phyloP scores from a whole-genome alignment of 2,888 invertebrate species.

The Luffia ferchaultella region DNA sequence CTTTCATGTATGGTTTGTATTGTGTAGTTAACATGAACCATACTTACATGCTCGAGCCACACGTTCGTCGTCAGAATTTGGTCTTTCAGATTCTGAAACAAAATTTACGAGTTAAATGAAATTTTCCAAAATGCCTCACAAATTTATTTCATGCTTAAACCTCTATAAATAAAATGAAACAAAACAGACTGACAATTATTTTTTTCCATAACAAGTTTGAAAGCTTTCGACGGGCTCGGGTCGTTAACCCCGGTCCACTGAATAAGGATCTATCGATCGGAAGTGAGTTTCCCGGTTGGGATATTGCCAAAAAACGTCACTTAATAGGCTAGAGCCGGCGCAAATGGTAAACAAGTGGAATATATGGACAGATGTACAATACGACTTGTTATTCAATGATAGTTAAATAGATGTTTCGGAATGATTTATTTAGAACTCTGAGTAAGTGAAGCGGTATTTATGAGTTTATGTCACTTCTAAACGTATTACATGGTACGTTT shows the following conservation, averaged over 20 bases:
- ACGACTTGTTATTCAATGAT: background rate
- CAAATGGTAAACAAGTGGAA: background rate
- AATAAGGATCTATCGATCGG: background rate
- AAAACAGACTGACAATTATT: too few species aligned
- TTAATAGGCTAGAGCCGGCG: background rate
- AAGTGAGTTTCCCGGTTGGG: background rate
- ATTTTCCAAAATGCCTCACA: too few species aligned
- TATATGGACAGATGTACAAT: background rate
- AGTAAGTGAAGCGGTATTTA: too few species aligned
- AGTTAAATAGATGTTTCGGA: background rate
- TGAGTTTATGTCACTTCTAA: too few species aligned
- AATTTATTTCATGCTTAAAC: too few species aligned
- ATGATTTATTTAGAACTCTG: too few species aligned
- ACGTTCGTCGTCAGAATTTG: slow-evolving; percentile 95
- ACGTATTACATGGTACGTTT: too few species aligned
- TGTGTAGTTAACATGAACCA: too few species aligned
- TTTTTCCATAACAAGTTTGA: too few species aligned
- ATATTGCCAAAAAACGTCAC: background rate
- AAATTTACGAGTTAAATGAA: slow-evolving; percentile 16
- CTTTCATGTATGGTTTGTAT: too few species aligned
- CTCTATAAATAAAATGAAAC: too few species aligned
- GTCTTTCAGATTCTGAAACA: slow-evolving; percentile 90
- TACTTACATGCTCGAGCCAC: slow-evolving; percentile 92
- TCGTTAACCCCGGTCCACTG: background rate
- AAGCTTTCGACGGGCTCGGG: background rate